A percentile compares a stretch with the other conserved stretches of the same genome.
Evolutionary conservation across 2,888 invertebrate species (phyloP).

Genomic region (Ellobium chinense): DNA sequence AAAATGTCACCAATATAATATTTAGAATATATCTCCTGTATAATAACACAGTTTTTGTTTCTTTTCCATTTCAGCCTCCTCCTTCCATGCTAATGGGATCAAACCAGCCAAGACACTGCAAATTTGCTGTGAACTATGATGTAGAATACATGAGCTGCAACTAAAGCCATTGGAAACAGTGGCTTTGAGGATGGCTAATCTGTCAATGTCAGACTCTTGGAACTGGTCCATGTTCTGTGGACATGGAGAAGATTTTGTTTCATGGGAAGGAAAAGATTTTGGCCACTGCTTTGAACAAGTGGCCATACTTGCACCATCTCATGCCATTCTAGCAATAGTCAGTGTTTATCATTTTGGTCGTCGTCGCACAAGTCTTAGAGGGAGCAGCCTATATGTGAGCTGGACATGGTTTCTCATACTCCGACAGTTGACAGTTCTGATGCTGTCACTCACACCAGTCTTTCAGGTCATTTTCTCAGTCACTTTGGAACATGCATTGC

Average conservation of each 20-base stretch:
- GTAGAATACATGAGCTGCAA: too few species aligned
- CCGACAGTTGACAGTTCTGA: conserved; percentile 80
- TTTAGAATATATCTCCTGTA: too few species aligned
- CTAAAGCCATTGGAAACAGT: background rate
- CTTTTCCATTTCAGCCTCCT: too few species aligned
- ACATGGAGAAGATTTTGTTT: conserved; percentile 66
- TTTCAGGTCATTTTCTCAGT: conserved; percentile 81
- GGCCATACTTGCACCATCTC: conserved; percentile 86
- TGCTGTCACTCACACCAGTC: conserved; percentile 85
- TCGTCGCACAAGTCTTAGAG: conserved; percentile 83
- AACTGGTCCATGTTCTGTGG: conserved; percentile 73
- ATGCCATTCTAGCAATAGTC: conserved; percentile 85
- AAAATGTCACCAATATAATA: too few species aligned
- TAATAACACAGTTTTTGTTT: too few species aligned
- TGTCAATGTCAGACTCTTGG: conserved; percentile 1
- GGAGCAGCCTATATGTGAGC: conserved; percentile 83
- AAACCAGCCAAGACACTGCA: background rate
- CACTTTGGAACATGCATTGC: conserved; percentile 63
- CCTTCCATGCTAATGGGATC: too few species aligned
- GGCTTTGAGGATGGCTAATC: background rate
- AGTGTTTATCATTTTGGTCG: conserved; percentile 91
- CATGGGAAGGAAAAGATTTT: conserved; percentile 85
- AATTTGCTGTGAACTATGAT: too few species aligned
- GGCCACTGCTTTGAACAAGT: conserved; percentile 92
- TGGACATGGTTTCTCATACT: conserved; percentile 64